A percentile compares a stretch with the other conserved stretches of the same genome.
These are phyloP conservation scores for Neolamprologus modestus DNA, from an alignment of 2,113 vertebrate genomes.

Conservation along the genomic window DNA sequence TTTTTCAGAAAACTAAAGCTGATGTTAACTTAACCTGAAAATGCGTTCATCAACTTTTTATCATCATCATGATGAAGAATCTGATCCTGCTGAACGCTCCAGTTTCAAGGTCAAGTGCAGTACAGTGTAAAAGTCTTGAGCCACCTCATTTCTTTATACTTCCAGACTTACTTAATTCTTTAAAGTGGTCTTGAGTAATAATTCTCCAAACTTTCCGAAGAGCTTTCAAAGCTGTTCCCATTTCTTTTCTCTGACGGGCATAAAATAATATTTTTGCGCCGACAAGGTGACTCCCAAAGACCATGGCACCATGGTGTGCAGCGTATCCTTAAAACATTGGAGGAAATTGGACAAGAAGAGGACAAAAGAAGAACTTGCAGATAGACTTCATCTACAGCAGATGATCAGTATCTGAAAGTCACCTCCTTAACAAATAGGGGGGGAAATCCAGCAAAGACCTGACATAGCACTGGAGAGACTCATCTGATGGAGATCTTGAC, in stretches of 20 bases:
- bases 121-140: not conserved
- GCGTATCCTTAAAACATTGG: not conserved
- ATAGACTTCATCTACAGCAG: not conserved
- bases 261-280: not conserved
- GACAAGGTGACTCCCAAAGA: not conserved
- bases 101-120: not conserved
- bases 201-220: not conserved
- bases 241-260: not conserved
- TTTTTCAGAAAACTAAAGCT: not conserved
- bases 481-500: not conserved
- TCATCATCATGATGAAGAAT: not conserved
- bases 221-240: not conserved
- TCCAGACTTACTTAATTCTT: not conserved
- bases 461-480: not conserved
- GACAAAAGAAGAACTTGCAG: not conserved
- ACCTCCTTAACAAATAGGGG: not conserved
- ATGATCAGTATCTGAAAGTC: not conserved
- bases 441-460: accelerated
- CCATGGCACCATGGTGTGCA: not conserved
- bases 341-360: not conserved
- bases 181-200: not conserved
- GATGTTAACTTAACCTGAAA: not conserved
- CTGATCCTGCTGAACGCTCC: not conserved
- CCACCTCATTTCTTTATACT: not conserved
- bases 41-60: not conserved